phyloP scores from a whole-genome alignment of 2,113 vertebrate species.

The Amphiprion percula region DNA sequence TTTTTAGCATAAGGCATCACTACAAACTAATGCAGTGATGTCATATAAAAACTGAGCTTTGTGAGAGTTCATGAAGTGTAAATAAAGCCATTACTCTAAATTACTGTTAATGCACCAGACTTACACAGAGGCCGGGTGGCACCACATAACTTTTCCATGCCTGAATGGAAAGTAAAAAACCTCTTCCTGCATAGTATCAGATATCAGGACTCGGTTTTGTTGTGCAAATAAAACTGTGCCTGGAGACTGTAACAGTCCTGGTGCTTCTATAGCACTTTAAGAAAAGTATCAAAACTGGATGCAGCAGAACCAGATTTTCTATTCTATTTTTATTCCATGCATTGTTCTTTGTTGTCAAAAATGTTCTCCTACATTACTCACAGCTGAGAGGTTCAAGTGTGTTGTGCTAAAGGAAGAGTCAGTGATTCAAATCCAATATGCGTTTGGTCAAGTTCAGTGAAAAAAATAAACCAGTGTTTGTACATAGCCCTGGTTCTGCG shows the following conservation, averaged over 20 bases:
- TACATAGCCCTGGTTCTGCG: no score
- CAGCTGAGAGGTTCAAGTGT: no score
- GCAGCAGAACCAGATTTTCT: not conserved
- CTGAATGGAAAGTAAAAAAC: constrained; percentile 54
- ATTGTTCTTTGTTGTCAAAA: no score
- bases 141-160: constrained; percentile 52
- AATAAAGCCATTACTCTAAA: constrained; percentile 56
- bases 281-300: not conserved
- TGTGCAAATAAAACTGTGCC: constrained; percentile 7
- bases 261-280: not conserved
- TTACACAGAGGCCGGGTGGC: constrained; percentile 28
- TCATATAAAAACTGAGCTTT: constrained; percentile 47
- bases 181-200: constrained; percentile 19
- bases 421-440: no score
- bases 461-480: no score
- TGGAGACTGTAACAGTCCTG: not conserved
- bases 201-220: constrained; percentile 20
- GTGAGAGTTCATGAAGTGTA: constrained; percentile 42
- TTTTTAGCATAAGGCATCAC: constrained; percentile 27
- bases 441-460: no score
- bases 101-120: constrained; percentile 40
- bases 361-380: no score
- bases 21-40: constrained; percentile 38
- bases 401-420: no score
- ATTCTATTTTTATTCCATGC: not conserved